These are phyloP conservation scores for Semibalanus balanoides DNA, from an alignment of 1,140 invertebrate genomes.

Conservation along the genomic window DNA sequence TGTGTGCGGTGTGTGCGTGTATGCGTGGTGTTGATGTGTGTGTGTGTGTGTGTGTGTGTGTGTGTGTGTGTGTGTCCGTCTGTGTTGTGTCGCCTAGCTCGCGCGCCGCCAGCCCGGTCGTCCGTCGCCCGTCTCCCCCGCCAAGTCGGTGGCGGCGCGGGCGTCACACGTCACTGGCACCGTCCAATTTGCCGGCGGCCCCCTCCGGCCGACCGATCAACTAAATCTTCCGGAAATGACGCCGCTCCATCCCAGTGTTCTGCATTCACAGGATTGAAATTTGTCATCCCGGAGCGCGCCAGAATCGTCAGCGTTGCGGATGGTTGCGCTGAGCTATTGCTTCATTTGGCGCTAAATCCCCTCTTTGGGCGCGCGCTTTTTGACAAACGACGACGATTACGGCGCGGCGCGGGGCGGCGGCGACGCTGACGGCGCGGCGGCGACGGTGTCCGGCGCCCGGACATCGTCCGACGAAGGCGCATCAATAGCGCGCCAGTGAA, in stretches of 20 bases:
- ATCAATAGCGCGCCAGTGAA: neutral
- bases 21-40: too few species aligned
- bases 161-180: neutral
- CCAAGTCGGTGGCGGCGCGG: neutral
- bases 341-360: conserved; percentile 1
- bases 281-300: conserved; percentile 1
- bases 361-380: conserved; percentile 1
- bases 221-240: neutral
- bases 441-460: neutral
- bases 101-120: neutral
- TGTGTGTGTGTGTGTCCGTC: too few species aligned
- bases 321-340: neutral
- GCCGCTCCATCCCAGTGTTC: neutral
- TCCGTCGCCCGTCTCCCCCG: neutral
- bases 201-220: neutral
- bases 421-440: neutral
- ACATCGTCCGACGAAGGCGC: too few species aligned
- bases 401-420: too few species aligned
- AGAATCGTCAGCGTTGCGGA: neutral
- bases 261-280: neutral
- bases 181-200: neutral
- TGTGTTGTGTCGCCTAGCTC: too few species aligned
- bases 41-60: too few species aligned
- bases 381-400: neutral
- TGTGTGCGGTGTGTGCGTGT: too few species aligned